Base-by-base conservation (phyloP, 2,113 vertebrate species). In the Myrmecophaga tridactyla region DNA sequence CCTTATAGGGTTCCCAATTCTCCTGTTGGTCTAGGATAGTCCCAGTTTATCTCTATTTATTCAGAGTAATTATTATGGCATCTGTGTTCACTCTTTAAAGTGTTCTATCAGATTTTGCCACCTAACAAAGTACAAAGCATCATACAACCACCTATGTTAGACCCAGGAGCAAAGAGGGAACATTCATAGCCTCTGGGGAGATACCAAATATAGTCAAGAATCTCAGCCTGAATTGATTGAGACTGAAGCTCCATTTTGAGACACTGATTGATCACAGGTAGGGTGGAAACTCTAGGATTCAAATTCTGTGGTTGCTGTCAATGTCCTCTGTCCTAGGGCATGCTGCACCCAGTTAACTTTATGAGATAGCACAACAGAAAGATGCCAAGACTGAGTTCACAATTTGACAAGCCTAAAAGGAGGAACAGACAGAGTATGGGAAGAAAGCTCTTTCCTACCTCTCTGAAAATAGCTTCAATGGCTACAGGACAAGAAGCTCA, bases 141-240 rank as follows among this genome's bases (percentile, higher is more conserved):
- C 60, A 29, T 21, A 73, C 1, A 36, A 51, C 48, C 25, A 67
- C 11, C 31, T 29, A 1, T 14, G 36, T 31, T 89, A 93, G 43
- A 76, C 76, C 6, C 51, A 39, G 39, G 72, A 78, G n/a, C 23
- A 36, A 69, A 58, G 29, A 80, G 20, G 12, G 17, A 70, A 34
- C 6, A 3, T 31, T 1, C 25, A 12, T 0, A 11, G 36, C 23
- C 51, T 67, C 5, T 31, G 31, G 4, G 12, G 18, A 46, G 18
- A 41, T 6, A 7, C 5, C 15, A 25, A 41, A 2, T 0, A 27
- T 34, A 1, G 7, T 27, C 20, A n/a, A 58, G 36, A 31, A 2
- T 10, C 63, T n/a, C 65, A 10, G 3, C 5, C 7, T 23, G 29
- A 39, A 2, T 13, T 51, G 13, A 39, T 1, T 1, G n/a, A 82